Conservation (phyloP, 2,797 vertebrate species). For the Rachycentron canadum region DNA sequence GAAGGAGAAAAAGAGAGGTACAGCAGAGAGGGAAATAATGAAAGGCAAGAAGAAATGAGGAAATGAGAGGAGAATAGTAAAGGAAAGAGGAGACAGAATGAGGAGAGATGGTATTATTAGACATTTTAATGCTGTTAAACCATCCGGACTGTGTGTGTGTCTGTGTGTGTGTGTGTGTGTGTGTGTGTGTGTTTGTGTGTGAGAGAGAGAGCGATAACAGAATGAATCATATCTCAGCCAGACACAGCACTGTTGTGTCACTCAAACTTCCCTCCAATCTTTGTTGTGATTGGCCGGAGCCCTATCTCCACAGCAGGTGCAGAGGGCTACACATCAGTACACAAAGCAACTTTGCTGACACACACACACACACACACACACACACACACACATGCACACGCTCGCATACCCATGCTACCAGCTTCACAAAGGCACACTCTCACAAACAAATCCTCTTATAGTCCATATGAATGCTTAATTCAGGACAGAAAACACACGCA, state of each 20-base stretch:
- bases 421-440: constrained; percentile 41
- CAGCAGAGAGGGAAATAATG: not conserved
- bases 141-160: constrained; percentile 6
- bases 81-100: not conserved
- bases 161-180: constrained; percentile 11
- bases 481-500: constrained; percentile 43
- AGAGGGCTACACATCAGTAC: constrained; percentile 50
- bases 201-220: constrained; percentile 65
- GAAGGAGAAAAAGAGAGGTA: too few species aligned
- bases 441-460: constrained; percentile 61
- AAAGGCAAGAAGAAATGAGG: too few species aligned
- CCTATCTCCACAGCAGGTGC: constrained; percentile 75
- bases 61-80: too few species aligned
- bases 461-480: constrained; percentile 63
- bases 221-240: constrained; percentile 83
- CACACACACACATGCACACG: not conserved
- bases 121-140: constrained; percentile 49
- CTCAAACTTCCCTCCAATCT: constrained; percentile 78
- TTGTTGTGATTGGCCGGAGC: constrained; percentile 69
- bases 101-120: constrained; percentile 36
- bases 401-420: constrained; percentile 23
- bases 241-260: constrained; percentile 75
- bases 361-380: constrained; percentile 23
- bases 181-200: constrained; percentile 21
- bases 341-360: constrained; percentile 55